A percentile compares a stretch with the other conserved stretches of the same genome.
phyloP scores from a whole-genome alignment of 2,113 vertebrate genomes.

The Oceanodroma tethys region DNA sequence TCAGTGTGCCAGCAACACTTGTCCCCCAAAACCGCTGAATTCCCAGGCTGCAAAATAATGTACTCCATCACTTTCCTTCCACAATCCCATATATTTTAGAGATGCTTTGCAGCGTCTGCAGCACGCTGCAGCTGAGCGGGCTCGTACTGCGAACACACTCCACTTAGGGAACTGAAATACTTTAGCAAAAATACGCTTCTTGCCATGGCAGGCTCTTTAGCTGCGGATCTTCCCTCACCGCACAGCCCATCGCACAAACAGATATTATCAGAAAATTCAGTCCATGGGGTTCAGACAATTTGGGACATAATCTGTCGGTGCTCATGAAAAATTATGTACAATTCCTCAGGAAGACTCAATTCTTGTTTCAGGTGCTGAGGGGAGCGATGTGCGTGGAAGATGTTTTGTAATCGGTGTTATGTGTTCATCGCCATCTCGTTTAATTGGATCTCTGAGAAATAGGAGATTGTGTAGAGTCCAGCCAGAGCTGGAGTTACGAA shows the following conservation, averaged over 20 bases:
- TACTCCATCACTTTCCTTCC: background rate
- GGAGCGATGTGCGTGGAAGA: accelerated
- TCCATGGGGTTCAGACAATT: accelerated
- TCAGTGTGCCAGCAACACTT: background rate
- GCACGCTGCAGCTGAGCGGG: background rate
- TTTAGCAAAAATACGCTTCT: background rate
- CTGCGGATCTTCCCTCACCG: background rate
- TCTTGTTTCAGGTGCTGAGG: background rate
- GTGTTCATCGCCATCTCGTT: accelerated
- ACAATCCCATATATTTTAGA: no score
- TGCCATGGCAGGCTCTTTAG: background rate
- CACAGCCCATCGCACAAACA: background rate
- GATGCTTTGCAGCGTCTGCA: background rate
- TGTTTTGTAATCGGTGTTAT: background rate
- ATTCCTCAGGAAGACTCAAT: background rate
- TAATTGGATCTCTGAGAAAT: background rate
- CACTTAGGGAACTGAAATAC: background rate
- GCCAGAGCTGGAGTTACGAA: background rate
- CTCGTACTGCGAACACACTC: background rate
- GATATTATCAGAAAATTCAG: background rate
- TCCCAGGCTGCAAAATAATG: background rate
- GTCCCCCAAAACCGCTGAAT: background rate
- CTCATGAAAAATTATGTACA: accelerated
- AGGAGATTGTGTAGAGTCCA: no score
- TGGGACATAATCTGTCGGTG: background rate